Evolutionary conservation across 1,140 invertebrate species (phyloP), one percentile per base, ranked within the genome.

Genomic region (Papilio xuthus): DNA sequence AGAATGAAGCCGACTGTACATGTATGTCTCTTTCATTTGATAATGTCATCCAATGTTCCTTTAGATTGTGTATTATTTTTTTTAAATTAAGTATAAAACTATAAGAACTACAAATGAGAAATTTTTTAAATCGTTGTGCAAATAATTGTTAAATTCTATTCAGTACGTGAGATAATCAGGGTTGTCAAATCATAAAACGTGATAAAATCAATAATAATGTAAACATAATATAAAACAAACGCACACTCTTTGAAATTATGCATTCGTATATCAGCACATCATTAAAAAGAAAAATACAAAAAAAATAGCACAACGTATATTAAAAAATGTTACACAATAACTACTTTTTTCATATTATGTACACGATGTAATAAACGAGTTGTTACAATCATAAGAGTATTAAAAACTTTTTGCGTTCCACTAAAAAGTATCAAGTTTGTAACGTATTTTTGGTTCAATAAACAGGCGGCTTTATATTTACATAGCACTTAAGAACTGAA

Each of bases 271-370:
- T 8, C n/a, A 60, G 56, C 10, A 60, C 23, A 60, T 60, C 56
- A 26, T 56, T 23, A 56, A 20, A 60, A 13, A 9, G 23, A 60
- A 60, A 18, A 23, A 56, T 23, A 56, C 53, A 37, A 53, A 75
- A 56, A 32, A 76, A 76, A 32, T 60, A 32, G 50, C 50, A 56
- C 50, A 76, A 28, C 41, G 53, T 37, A 75, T 32, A 18, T 53
- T 53, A 23, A 50, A 23, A 41, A 76, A 7, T 53, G 32, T 73
- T 76, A 76, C n/a, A 50, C 74, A 56, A 75, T 47, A n/a, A 56
- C 72, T 32, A 63, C 32, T 76, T 76, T 63, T 76, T 75, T 75
- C 73, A 63, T 60, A 56, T 60, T 76, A 63, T 76, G 28, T 76
- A 76, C 74, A 76, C 37, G 47, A 50, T 50, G 53, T 23, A 76